A percentile compares a stretch with the other conserved stretches of the same genome.
phyloP scores from a whole-genome alignment of 2,888 invertebrate species.

The Mythimna loreyi region DNA sequence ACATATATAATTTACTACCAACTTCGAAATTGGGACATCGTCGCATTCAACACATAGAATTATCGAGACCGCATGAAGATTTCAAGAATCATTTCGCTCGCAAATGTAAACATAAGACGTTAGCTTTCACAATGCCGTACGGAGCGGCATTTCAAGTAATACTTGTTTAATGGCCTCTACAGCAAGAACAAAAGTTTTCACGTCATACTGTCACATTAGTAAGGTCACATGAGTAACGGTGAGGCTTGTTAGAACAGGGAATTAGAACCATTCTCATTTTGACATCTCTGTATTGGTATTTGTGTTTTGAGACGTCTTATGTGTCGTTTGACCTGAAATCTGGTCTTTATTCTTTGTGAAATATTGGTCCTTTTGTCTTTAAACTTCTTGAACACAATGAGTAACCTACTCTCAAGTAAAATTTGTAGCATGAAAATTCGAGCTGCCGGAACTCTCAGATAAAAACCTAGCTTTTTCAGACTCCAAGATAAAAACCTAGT shows the following conservation, averaged over 20 bases:
- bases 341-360: slow-evolving; percentile 7
- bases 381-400: too few relatives aligned
- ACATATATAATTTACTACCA: background rate
- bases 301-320: background rate
- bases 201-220: slow-evolving; percentile 82
- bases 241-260: slow-evolving; percentile 42
- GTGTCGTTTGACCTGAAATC: slow-evolving; percentile 11
- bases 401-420: background rate
- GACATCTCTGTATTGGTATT: slow-evolving; percentile 20
- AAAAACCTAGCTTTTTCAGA: background rate
- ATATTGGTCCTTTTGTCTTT: slow-evolving; percentile 8
- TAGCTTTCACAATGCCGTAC: slow-evolving; percentile 78
- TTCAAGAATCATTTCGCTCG: slow-evolving; percentile 56
- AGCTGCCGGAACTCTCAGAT: background rate
- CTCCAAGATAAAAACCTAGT: background rate
- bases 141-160: slow-evolving; percentile 75
- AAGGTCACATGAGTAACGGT: slow-evolving; percentile 72
- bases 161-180: slow-evolving; percentile 81
- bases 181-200: slow-evolving; percentile 84
- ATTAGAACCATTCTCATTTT: slow-evolving; percentile 55
- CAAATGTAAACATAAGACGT: slow-evolving; percentile 67
- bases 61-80: slow-evolving; percentile 49
- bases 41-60: slow-evolving; percentile 26
- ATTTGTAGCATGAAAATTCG: background rate
- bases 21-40: slow-evolving; percentile 23